Conservation (phyloP, 92 coral and sea anemone species). For the Chrysogorgia sp. region DNA sequence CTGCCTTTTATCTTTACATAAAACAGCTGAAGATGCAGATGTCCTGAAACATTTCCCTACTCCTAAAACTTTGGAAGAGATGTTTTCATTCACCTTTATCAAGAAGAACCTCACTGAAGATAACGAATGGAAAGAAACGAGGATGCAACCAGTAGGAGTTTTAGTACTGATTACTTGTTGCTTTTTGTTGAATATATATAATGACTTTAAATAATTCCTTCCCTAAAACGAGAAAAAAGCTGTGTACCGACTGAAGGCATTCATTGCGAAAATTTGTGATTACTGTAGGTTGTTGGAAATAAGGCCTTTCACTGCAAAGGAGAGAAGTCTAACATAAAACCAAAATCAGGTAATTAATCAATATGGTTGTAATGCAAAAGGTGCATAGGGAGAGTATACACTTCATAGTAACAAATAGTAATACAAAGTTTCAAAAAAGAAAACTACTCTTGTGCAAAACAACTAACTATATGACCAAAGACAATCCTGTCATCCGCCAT, state of each 20-base stretch:
- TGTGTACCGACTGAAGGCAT: no score
- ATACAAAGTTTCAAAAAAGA: no score
- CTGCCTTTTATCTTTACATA: not conserved
- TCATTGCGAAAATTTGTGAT: no score
- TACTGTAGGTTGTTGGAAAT: slow-evolving; percentile 48
- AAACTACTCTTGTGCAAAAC: no score
- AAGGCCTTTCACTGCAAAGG: slow-evolving; percentile 29
- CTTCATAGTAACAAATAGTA: no score
- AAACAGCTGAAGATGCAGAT: slow-evolving; percentile 7
- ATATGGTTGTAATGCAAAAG: not conserved
- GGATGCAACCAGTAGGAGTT: not conserved
- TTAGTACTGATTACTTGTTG: no score
- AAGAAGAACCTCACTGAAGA: not conserved
- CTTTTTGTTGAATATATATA: no score
- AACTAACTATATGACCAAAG: no score
- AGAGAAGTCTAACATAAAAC: slow-evolving; percentile 9
- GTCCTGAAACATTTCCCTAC: slow-evolving; percentile 10
- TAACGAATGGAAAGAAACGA: not conserved
- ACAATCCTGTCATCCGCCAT: no score
- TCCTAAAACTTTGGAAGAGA: slow-evolving; percentile 17
- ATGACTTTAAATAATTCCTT: no score
- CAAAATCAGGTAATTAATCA: slow-evolving; percentile 55
- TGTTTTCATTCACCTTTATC: slow-evolving; percentile 11
- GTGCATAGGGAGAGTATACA: slow-evolving; percentile 13
- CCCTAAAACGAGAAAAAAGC: no score